Base-by-base conservation (phyloP, 92 coral and sea anemone species). In the Zoanthus gigantus region DNA sequence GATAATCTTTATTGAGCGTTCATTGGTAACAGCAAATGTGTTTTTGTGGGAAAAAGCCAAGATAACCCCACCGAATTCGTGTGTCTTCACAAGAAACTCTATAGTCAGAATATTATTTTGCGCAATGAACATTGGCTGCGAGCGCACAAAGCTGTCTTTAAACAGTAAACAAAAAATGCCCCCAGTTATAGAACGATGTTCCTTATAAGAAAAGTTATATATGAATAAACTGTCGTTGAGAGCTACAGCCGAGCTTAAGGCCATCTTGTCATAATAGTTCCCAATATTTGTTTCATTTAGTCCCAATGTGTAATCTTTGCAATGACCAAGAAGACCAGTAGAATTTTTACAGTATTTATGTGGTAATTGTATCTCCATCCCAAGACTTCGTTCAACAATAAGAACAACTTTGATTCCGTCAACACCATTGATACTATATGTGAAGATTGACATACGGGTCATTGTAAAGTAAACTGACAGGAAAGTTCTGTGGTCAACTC, bases 271-370 rank as follows among this genome's bases (percentile, higher is more conserved):
- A 28, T 86, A 31, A 53, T 85, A 60, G 29, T 46, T 50, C 34
- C n/a, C 78, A n/a, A 83, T 29, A 56, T 85, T 71, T 42, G 89
- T 77, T 46, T 18, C 37, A 48, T 74, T 76, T 13, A 48, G 71
- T 45, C 17, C 66, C n/a, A 83, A 10, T 45, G 65, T 73, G 17
- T 89, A 57, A 71, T 84, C 54, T 12, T 66, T 71, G 74, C 93
- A 90, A 16, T 91, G 71, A 53, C 93, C 93, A 23, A 90, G 87
- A 76, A 92, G 82, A 52, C 93, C 93, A 29, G 91, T 87, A 1
- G 91, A 68, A 50, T 87, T 83, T 34, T 63, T n/a, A 66, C 94
- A 92, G 77, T 79, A 68, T 28, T 16, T 53, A 32, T 73, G 77
- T 32, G 94, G 94, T 37, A 89, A 54, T 18, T 75, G 90, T 45